Conservation (phyloP, 2,797 vertebrate species). For the Siniperca undulata region DNA sequence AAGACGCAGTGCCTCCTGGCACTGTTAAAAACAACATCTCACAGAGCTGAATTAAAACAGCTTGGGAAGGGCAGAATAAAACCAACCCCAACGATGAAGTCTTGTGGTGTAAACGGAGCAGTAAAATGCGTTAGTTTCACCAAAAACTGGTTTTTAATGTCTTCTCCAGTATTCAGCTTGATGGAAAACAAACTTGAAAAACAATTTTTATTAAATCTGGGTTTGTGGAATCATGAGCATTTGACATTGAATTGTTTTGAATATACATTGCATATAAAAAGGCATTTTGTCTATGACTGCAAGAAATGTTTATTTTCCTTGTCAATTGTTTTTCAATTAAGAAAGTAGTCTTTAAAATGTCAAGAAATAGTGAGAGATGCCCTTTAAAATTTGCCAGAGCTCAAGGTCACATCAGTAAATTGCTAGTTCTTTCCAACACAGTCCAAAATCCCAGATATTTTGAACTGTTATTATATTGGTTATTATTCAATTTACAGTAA, state of each 20-base stretch:
- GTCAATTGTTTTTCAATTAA: not conserved
- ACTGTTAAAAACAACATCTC: slow-evolving; percentile 53
- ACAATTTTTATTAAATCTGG: not conserved
- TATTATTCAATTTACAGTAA: not conserved
- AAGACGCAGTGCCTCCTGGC: slow-evolving; percentile 48
- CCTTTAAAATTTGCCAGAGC: not conserved
- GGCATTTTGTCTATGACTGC: not conserved
- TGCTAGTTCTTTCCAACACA: not conserved
- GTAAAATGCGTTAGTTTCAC: slow-evolving; percentile 15
- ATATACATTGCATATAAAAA: not conserved
- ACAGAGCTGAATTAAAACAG: slow-evolving; percentile 38
- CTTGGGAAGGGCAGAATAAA: slow-evolving; percentile 15
- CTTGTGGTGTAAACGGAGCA: slow-evolving; percentile 21
- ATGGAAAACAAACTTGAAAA: slow-evolving; percentile 21
- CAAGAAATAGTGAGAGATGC: not conserved
- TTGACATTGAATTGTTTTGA: not conserved
- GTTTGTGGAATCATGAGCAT: not conserved
- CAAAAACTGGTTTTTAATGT: slow-evolving; percentile 10
- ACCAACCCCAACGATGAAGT: slow-evolving; percentile 5
- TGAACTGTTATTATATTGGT: too few relatives aligned
- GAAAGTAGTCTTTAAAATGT: not conserved
- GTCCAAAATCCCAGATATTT: not conserved
- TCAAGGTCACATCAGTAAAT: not conserved
- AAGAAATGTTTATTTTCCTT: not conserved
- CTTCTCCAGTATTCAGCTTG: slow-evolving; percentile 1